Evolutionary conservation across 1,140 invertebrate genomes (phyloP), one percentile per base, ranked within the genome.

Genomic region (Ceratosolen solmsi): DNA sequence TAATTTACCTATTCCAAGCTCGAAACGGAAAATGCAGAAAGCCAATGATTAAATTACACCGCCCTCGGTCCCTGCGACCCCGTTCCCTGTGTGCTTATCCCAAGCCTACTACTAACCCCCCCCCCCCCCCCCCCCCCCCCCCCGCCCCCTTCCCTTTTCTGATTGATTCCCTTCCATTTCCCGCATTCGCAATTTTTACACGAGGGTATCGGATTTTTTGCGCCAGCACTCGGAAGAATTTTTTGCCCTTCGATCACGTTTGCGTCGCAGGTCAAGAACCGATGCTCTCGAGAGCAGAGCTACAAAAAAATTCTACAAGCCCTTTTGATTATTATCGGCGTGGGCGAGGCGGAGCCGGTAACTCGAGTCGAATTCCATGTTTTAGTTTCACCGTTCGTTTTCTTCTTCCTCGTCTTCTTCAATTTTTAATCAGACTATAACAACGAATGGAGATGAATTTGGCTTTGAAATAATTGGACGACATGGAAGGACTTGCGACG

Each of bases 231-330:
- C 1, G 7, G 13, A 30, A 27, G 17, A 60, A n/a, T 38, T 38
- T 65, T 68, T 70, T 41, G n/a, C 20, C 20, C 17, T 41, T 41
- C 38, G 9, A 38, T 70, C 17, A 41, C 41, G 5, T 46, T 27
- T 36, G 17, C 33, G 17, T 20, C 33, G 20, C 3, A 38, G 36
- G 38, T 68, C 38, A 38, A 38, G 20, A 38, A n/a, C n/a, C n/a
- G n/a, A n/a, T 30, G 27, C 60, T 63, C 22, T 33, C 60, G 20
- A 20, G 1, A n/a, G n/a, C 60, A 9, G 54, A n/a, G 2, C 25
- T 63, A 46, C 5, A 46, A 30, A 68, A 68, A 38, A 68, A 68
- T 68, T 2, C n/a, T 38, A 68, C 63, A 68, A 68, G 33, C 22
- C 22, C 36, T 22, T 38, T 7, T 38, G 63, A 68, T 68, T 68